Evolutionary conservation across 2,888 invertebrate species (phyloP).

Genomic region (Catocala sponsa): DNA sequence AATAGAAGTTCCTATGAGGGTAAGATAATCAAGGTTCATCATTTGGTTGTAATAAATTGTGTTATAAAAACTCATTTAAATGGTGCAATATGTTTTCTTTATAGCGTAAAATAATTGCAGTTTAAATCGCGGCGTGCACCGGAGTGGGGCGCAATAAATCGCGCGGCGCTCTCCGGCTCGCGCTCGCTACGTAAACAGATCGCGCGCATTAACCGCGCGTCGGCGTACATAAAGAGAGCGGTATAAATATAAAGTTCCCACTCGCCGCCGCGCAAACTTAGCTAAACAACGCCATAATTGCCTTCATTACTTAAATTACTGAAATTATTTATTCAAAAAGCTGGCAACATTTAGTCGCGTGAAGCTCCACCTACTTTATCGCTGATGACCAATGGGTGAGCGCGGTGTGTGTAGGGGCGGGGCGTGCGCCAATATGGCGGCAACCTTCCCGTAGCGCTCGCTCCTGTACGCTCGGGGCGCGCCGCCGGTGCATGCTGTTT

Average conservation of each 20-base stretch:
- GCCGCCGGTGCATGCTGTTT: conserved; percentile 65
- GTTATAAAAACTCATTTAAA: conserved; percentile 72
- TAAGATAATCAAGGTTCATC: conserved; percentile 28
- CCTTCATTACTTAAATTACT: conserved; percentile 89
- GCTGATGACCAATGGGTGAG: conserved; percentile 67
- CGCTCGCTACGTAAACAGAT: conserved; percentile 86
- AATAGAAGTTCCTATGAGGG: conserved; percentile 4
- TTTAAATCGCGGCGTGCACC: conserved; percentile 84
- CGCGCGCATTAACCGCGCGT: conserved; percentile 87
- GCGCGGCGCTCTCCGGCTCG: conserved; percentile 67
- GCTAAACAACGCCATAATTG: conserved; percentile 89
- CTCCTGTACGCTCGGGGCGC: conserved; percentile 61
- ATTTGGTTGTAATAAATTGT: conserved; percentile 53
- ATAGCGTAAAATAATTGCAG: conserved; percentile 84
- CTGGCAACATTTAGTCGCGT: conserved; percentile 85
- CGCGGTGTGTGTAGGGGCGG: conserved; percentile 68
- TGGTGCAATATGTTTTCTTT: conserved; percentile 81
- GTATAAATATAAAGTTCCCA: conserved; percentile 88
- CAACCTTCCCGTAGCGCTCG: conserved; percentile 59
- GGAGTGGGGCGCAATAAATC: conserved; percentile 84
- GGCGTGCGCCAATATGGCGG: conserved; percentile 84
- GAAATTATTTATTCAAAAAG: conserved; percentile 89
- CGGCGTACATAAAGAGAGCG: conserved; percentile 87
- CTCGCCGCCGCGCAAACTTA: conserved; percentile 87
- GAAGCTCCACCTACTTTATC: conserved; percentile 67